Evolutionary conservation across 1,140 invertebrate species (phyloP), one percentile per base, ranked within the genome.

Genomic region (Pygmarrhopalites habei): DNA sequence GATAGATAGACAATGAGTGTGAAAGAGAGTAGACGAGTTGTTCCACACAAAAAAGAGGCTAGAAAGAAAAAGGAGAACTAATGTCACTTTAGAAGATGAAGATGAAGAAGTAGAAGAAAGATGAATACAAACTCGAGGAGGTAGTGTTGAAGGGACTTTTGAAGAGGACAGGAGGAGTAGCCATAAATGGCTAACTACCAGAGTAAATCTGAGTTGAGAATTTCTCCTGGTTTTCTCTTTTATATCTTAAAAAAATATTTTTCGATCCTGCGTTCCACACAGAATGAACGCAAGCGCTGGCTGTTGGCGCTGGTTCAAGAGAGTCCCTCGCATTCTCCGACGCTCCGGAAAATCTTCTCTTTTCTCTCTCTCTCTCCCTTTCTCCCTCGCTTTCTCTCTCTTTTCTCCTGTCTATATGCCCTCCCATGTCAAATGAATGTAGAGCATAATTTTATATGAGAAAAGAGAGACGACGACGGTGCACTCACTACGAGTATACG

Each of bases 161-260:
- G n/a, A n/a, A n/a, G n/a, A n/a, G n/a, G n/a, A n/a, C n/a, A 35
- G 28, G 26, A 68, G 67, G 60, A 69, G 67, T 60, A 69, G 67
- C 67, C 67, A 66, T 69, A 56, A 51, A 64, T 60, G 67, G 67
- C 67, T 69, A 69, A 69, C 67, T 69, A 68, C 67, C 64, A 60
- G 56, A 51, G 21, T 30, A 66, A 61, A 60, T 69, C 67, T 69
- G 61, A 69, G 60, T 55, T 60, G 53, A 52, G 51, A 59, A 60
- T 55, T 60, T 44, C 60, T n/a, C 29, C 29, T 46, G 39, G 56
- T 15, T 14, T 55, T 39, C 51, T 29, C 46, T 60, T 67, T 67
- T 63, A 67, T 63, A 62, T 28, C 35, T 35, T 17, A 46, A 58
- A 39, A n/a, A 41, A 15, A 58, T 49, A 39, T 52, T 12, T 59